phyloP scores from a whole-genome alignment of 2,888 invertebrate genomes.

The Amblyteles armatorius region DNA sequence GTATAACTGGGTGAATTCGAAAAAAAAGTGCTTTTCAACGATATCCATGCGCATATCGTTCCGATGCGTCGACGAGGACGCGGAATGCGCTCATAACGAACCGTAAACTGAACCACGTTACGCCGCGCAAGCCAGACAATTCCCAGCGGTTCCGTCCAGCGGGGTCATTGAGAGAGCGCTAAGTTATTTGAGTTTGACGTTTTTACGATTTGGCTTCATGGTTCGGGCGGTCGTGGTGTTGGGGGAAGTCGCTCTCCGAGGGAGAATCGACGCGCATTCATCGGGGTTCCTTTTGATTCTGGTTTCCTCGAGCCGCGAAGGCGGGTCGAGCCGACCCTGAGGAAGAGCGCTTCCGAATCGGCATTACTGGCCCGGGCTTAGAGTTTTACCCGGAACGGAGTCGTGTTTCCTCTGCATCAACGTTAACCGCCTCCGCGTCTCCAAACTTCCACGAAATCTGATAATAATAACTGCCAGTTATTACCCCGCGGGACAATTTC shows the following conservation, averaged over 20 bases:
- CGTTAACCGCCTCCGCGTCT: conserved; percentile 29
- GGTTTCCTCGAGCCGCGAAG: conserved; percentile 59
- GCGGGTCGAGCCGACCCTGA: conserved; percentile 39
- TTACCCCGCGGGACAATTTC: conserved; percentile 23
- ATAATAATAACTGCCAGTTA: conserved; percentile 65
- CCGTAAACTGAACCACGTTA: conserved; percentile 48
- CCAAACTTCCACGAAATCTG: conserved; percentile 64
- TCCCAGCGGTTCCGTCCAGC: conserved; percentile 68
- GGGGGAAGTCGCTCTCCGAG: conserved; percentile 36
- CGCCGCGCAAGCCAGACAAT: conserved; percentile 66
- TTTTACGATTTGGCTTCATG: conserved; percentile 75
- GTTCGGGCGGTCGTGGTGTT: conserved; percentile 47
- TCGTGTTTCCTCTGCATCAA: conserved; percentile 55
- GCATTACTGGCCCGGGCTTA: conserved; percentile 70
- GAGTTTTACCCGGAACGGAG: conserved; percentile 70
- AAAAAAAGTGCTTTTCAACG: conserved; percentile 39
- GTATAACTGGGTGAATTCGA: conserved; percentile 47
- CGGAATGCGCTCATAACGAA: conserved; percentile 42
- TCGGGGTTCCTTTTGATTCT: conserved; percentile 65
- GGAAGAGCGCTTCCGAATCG: conserved; percentile 71
- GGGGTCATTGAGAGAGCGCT: conserved; percentile 70
- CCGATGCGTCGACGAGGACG: conserved; percentile 11
- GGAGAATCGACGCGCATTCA: conserved; percentile 60
- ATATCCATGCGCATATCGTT: conserved; percentile 22
- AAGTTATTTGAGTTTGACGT: conserved; percentile 74